Evolutionary conservation across 1,140 invertebrate genomes (phyloP).

Genomic region (Tetramorium simillimum): DNA sequence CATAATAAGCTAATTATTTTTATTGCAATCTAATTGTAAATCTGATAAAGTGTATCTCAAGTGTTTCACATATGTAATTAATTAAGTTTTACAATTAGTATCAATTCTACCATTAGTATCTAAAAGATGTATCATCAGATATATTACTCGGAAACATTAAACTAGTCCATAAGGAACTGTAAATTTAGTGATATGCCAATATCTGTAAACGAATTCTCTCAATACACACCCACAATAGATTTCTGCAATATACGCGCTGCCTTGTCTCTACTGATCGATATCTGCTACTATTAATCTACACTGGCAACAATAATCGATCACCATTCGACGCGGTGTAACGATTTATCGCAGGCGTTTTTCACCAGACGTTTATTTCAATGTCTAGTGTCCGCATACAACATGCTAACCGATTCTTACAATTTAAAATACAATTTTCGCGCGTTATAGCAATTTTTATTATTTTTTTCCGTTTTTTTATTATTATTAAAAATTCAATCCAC

Average conservation of each 20-base stretch:
- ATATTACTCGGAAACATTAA: neutral
- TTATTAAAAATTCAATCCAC: neutral
- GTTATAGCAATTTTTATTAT: constrained; percentile 8
- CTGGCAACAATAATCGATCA: constrained; percentile 68
- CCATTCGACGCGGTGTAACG: constrained; percentile 63
- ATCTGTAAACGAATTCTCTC: constrained; percentile 26
- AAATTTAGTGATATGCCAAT: constrained; percentile 33
- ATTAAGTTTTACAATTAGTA: neutral
- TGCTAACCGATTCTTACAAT: constrained; percentile 39
- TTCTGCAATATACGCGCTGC: constrained; percentile 33
- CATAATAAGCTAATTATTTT: neutral
- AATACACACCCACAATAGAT: neutral
- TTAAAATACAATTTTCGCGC: constrained; percentile 31
- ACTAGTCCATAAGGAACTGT: constrained; percentile 23
- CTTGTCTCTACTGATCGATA: constrained; percentile 64
- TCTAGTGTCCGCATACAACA: constrained; percentile 53
- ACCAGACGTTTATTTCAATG: constrained; percentile 66
- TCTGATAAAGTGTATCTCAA: neutral
- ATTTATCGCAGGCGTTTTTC: constrained; percentile 71
- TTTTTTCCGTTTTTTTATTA: neutral
- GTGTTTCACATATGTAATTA: neutral
- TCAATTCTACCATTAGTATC: too few relatives aligned
- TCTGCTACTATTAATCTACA: constrained; percentile 65
- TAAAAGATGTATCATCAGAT: neutral
- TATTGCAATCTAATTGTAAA: neutral